Percentiles rank a stretch among this genome's conserved stretches.
phyloP scores from a whole-genome alignment of 2,113 vertebrate genomes.

The Cariama cristata region DNA sequence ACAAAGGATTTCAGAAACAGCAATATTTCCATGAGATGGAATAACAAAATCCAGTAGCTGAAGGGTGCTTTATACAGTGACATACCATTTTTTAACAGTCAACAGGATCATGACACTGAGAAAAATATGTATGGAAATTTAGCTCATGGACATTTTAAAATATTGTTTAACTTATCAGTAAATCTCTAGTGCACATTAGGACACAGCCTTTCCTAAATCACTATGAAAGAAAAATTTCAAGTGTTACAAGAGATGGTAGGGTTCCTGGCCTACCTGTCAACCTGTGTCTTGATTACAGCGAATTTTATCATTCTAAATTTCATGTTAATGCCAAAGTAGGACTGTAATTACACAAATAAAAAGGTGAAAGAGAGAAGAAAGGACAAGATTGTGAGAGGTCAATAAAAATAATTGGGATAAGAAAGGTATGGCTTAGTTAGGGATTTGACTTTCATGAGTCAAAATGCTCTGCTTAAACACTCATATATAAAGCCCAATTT shows the following conservation, averaged over 20 bases:
- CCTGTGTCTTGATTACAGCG: neutral
- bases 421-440: neutral
- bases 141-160: neutral
- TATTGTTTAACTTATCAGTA: neutral
- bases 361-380: neutral
- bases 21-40: neutral
- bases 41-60: neutral
- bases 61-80: neutral
- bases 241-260: rapidly evolving
- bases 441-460: neutral
- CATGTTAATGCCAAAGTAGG: neutral
- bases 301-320: neutral
- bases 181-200: neutral
- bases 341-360: neutral
- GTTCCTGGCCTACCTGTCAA: neutral
- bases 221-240: neutral
- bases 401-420: neutral
- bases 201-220: neutral
- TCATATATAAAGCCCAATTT: neutral
- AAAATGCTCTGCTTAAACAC: neutral
- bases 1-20: neutral
- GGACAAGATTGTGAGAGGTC: neutral
- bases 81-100: neutral
- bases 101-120: neutral
- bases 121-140: neutral